Base-by-base conservation (phyloP, 2,888 invertebrate genomes). In the Chloroclystis v-ata region DNA sequence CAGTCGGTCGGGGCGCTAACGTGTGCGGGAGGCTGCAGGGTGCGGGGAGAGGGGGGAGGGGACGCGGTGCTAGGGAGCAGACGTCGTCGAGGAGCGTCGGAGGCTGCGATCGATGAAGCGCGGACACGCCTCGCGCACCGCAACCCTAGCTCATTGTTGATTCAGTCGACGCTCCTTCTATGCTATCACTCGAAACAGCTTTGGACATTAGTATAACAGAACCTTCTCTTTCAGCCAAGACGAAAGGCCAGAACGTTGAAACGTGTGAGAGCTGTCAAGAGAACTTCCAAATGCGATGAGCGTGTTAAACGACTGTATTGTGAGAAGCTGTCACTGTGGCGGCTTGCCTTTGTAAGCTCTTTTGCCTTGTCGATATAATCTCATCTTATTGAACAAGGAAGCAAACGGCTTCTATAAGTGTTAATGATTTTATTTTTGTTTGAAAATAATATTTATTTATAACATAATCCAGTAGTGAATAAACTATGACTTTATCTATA, bases 21-120 rank as follows among this genome's bases (percentile, higher is more conserved):
- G 81, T 65, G 78, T 53, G 76, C 77, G 81, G 81, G 79, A 70
- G 3, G 20, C 20, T n/a, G n/a, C n/a, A n/a, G n/a, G n/a, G n/a
- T n/a, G n/a, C n/a, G 32, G 52, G 48, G 56, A 44, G 58, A 46
- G 59, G 53, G 60, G 55, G 30, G 56, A 61, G 61, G 52, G 44
- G 59, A 50, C 16, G 32, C 32, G 63, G 58, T 55, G 52, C 54
- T 65, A 65, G 75, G 72, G 69, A 72, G 74, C 74, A 78, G 84
- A 82, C 82, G 86, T 82, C 86, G 85, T 82, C 83, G 86, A 84
- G 83, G 67, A 85, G 75, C 79, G 78, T 76, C 77, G 84, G 86
- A 86, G 76, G 83, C 84, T 86, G 83, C 85, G 86, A 86, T 87
- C 86, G 86, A 87, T 86, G 86, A 75, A 84, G 85, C 85, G 86